Evolutionary conservation across 1,140 invertebrate species (phyloP), one percentile per base, ranked within the genome.

Genomic region (Drosophila cardini): DNA sequence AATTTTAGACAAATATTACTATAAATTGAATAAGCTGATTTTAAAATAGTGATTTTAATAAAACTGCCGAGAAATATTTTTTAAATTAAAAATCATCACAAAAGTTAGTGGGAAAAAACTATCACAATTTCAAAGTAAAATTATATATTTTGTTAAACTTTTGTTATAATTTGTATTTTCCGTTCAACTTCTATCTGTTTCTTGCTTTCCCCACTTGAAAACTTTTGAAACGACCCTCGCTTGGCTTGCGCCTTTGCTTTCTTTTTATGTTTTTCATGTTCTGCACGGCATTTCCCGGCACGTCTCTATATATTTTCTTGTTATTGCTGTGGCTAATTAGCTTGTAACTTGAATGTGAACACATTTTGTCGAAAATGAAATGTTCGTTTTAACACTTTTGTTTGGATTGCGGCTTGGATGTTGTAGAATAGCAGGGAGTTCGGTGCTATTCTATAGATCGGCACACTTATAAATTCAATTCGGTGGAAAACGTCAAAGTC

Each of bases 311-410:
- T 5, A 53, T 26, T 64, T 8, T 21, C 18, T 46, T 69, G 34
- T 52, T 52, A 16, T 26, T 78, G 76, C 60, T 76, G 76, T 79
- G 83, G 83, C 83, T 86, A 87, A 86, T 86, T 86, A 86, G 86
- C 79, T 86, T 86, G 83, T 86, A 79, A 76, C 76, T 64, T 36
- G 43, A 86, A 86, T 76, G 78, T 86, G 82, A 86, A 78, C 75
- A 85, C 78, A 83, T 72, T 80, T 79, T 87, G 63, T 73, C 72
- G 57, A 75, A 63, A 75, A 75, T 75, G 72, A 75, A 75, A 71
- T 75, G 72, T 50, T 76, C 63, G 69, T 80, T 76, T 83, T 87
- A 86, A 86, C 83, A 86, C 83, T 86, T 86, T 86, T 80, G 72
- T 85, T 81, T 53, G 50, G 13, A 36, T 36, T 53, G 50, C 34